Percentiles rank a stretch among this genome's conserved stretches.
Evolutionary conservation across 2,888 invertebrate genomes (phyloP).

Genomic region (Rotaria socialis): DNA sequence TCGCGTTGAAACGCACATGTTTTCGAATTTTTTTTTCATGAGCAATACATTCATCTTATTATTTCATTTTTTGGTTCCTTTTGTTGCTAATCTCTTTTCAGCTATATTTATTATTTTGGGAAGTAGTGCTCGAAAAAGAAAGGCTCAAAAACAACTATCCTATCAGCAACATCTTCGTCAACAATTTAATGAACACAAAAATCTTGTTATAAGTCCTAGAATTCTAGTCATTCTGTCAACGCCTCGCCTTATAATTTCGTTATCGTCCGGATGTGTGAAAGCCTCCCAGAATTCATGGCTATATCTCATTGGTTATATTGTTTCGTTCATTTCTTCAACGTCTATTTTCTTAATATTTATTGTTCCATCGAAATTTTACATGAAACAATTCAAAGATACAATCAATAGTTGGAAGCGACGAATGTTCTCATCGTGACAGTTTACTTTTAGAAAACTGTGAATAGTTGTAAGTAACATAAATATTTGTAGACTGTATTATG

Average conservation of each 20-base stretch:
- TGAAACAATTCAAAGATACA: background rate
- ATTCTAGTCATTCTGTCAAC: background rate
- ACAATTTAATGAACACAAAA: background rate
- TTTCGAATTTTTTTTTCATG: too few species aligned
- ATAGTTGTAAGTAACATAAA: too few species aligned
- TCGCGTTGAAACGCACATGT: too few species aligned
- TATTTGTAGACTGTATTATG: too few species aligned
- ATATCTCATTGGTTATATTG: background rate
- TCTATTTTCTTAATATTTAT: background rate
- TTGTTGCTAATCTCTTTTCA: background rate
- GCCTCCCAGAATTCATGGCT: background rate
- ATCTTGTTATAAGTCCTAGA: background rate
- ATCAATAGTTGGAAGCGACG: too few species aligned
- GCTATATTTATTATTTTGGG: background rate
- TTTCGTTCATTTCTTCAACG: background rate
- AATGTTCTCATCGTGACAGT: too few species aligned
- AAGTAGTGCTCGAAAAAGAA: background rate
- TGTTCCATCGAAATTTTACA: background rate
- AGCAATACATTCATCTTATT: too few species aligned
- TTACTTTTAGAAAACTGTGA: too few species aligned
- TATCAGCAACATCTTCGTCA: background rate
- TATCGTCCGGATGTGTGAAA: background rate
- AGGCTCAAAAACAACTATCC: background rate
- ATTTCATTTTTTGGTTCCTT: background rate
- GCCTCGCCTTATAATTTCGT: background rate